Base-by-base conservation (phyloP, 2,797 vertebrate species). In the Cyclopterus lumpus region DNA sequence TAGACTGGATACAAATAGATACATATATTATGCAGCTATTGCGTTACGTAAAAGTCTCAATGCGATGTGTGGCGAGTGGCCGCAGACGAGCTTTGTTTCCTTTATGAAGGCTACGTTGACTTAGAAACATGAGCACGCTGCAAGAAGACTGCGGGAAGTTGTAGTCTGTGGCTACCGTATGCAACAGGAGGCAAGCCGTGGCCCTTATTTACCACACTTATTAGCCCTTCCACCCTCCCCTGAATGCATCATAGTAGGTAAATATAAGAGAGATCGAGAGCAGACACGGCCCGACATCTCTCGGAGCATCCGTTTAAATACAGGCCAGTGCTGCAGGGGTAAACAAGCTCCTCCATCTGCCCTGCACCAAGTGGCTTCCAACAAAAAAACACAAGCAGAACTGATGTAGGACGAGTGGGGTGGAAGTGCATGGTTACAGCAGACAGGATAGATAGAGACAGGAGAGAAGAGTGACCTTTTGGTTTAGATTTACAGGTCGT, bases 251-350 rank as follows among this genome's bases (percentile, higher is more conserved):
- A 8, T 0, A 32, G 63, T 28, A 18, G 62, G 16, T 42, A 54
- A 53, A 0, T 0, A 38, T 46, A 1, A 70, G 5, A 22, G 12
- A 77, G 8, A 69, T 14, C 38, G 15, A 53, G 36, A 77, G 62
- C 48, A 71, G 32, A 70, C 44, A 59, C 36, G 72, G 63, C n/a
- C 77, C 60, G 14, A 77, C 44, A 71, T 82, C 79, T 82, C 73
- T 66, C 26, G 44, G 63, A 85, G 77, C 59, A 72, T 64, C 62
- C n/a, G n/a, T 85, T 69, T 77, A 75, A 68, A 88, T 83, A 84
- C 74, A 88, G 89, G 83, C 81, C 86, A 89, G 67, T 74, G 87
- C 90, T 89, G 68, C 84, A 87, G 89, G 84, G 86, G 79, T 75
- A 77, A 83, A 81, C 81, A 83, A 64, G 46, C 79, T 82, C 72